Evolutionary conservation across 1,140 invertebrate genomes (phyloP), one percentile per base, ranked within the genome.

Genomic region (Temnothorax longispinosus): DNA sequence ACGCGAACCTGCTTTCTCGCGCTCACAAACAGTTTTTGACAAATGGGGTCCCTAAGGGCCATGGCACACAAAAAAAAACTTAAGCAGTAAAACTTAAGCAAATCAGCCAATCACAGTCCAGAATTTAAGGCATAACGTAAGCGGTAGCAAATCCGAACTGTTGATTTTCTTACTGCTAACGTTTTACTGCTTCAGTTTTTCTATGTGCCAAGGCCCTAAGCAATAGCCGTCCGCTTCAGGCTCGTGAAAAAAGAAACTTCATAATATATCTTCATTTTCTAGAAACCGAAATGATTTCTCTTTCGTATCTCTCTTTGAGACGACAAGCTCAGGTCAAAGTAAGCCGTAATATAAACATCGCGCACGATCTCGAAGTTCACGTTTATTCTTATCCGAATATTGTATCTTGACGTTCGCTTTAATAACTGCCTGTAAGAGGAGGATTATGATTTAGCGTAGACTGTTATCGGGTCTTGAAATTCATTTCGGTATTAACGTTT

Each of bases 21-120:
- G 27, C 47, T 81, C 80, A 87, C 82, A 91, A 92, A 92, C 81
- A 87, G 71, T 89, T 76, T 87, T 76, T 90, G 90, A 93, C 92
- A 93, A 93, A 92, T 89, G 91, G 27, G 27, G 27, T 27, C 27
- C 27, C 27, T 27, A 27, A 27, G 27, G 27, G 27, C 27, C 27
- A 27, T 27, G 27, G 27, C 27, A 27, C 27, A 27, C 27, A 27
- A 27, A 27, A 27, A 27, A 27, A 27, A 27, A 27, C 27, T 27
- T 27, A 27, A 27, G 27, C 27, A 27, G 27, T 27, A 27, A 27
- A 27, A 27, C 27, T 1, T 27, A 27, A 27, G 27, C 27, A 27
- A 27, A 27, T 27, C 27, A 27, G 27, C 27, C 27, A 27, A 27
- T 27, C 27, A 27, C 27, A 27, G 27, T 1, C 1, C 0, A 27